These are phyloP conservation scores for Mystacornis crossleyi DNA, from an alignment of 2,113 vertebrate genomes.

Conservation along the genomic window DNA sequence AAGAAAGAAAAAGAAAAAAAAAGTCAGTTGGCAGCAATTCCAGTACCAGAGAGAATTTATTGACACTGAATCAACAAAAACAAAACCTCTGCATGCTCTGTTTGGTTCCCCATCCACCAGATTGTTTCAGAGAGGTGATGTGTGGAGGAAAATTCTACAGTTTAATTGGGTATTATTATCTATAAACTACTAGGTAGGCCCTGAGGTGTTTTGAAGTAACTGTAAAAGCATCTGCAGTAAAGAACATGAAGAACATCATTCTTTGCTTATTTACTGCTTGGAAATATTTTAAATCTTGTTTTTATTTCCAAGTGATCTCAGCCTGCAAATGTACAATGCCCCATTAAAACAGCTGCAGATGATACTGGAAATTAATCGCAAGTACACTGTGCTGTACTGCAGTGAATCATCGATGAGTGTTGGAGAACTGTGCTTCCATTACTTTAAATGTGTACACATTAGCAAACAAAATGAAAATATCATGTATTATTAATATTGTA, in stretches of 20 bases:
- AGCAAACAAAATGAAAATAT: not conserved
- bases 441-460: not conserved
- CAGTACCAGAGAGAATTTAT: not conserved
- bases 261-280: constrained; percentile 2
- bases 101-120: not conserved
- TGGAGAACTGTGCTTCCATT: not conserved
- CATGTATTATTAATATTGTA: not conserved
- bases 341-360: not conserved
- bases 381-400: not conserved
- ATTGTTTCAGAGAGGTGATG: not conserved
- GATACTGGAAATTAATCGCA: not conserved
- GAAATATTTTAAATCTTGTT: constrained; percentile 11
- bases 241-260: not conserved
- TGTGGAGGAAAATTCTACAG: not conserved
- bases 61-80: not conserved
- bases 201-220: not conserved
- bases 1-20: not conserved
- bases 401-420: not conserved
- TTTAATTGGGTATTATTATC: constrained; percentile 12
- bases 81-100: not conserved
- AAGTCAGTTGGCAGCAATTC: not conserved
- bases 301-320: constrained; percentile 17
- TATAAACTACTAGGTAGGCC: not conserved
- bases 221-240: not conserved
- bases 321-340: not conserved